phyloP scores from a whole-genome alignment of 2,888 invertebrate species.

The Phengaris alcon region DNA sequence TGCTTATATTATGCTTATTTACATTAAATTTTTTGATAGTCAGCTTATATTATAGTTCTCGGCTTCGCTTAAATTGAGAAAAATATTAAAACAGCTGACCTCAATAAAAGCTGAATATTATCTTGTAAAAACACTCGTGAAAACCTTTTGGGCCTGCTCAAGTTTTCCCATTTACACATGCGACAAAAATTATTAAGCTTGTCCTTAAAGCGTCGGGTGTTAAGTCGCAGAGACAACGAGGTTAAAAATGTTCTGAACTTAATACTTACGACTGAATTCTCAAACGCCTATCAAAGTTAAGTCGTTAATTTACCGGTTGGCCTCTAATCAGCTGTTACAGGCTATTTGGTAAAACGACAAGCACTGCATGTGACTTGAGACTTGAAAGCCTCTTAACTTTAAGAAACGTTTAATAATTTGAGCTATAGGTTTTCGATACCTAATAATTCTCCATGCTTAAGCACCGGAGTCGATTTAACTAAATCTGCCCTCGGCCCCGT shows the following conservation, averaged over 20 bases:
- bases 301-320: not conserved
- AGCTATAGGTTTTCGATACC: too few species aligned
- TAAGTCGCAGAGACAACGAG: not conserved
- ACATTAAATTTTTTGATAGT: too few species aligned
- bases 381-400: too few species aligned
- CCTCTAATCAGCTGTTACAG: too few species aligned
- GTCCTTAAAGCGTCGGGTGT: not conserved
- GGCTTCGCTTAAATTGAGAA: not conserved
- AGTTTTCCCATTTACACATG: constrained; percentile 25
- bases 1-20: too few species aligned
- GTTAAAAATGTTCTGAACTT: not conserved
- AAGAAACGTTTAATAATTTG: too few species aligned
- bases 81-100: not conserved
- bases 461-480: too few species aligned
- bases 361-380: too few species aligned
- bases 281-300: not conserved
- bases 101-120: constrained; percentile 17
- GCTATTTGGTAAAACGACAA: too few species aligned
- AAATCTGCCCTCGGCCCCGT: too few species aligned
- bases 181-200: constrained; percentile 4
- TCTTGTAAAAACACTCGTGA: constrained; percentile 9
- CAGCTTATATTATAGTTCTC: too few species aligned
- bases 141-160: constrained; percentile 6
- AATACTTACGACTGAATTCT: not conserved
- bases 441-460: too few species aligned